A percentile compares a stretch with the other conserved stretches of the same genome.
These are phyloP conservation scores for Gymnocheta viridis DNA, from an alignment of 2,888 invertebrate species.

Conservation along the genomic window DNA sequence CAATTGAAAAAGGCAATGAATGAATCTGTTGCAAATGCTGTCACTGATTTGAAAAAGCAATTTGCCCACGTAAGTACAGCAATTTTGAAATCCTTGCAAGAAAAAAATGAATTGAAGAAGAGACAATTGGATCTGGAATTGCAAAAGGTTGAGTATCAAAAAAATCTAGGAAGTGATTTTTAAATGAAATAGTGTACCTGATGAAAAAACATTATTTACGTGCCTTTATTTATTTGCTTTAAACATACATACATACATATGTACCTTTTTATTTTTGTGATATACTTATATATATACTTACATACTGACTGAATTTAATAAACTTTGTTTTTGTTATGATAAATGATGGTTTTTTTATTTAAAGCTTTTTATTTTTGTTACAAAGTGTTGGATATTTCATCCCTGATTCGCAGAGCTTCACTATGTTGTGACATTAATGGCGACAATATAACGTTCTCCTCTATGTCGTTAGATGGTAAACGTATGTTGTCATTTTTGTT, in stretches of 20 bases:
- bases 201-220: background rate
- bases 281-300: background rate
- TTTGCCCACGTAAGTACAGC: background rate
- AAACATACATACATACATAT: background rate
- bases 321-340: background rate
- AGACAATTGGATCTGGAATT: constrained; percentile 1
- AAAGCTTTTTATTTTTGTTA: background rate
- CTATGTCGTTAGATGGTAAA: background rate
- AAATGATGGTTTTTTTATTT: background rate
- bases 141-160: background rate
- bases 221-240: background rate
- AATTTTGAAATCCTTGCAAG: constrained; percentile 4
- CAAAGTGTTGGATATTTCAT: background rate
- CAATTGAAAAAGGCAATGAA: background rate
- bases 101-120: background rate
- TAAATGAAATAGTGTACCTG: background rate
- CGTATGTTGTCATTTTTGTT: background rate
- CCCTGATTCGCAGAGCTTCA: background rate
- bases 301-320: no score
- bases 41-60: background rate
- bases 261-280: background rate
- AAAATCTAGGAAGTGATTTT: background rate
- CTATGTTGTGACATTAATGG: background rate
- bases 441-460: background rate
- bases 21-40: background rate